phyloP scores from a whole-genome alignment of 2,888 invertebrate genomes.

The Stenodema calcarata region DNA sequence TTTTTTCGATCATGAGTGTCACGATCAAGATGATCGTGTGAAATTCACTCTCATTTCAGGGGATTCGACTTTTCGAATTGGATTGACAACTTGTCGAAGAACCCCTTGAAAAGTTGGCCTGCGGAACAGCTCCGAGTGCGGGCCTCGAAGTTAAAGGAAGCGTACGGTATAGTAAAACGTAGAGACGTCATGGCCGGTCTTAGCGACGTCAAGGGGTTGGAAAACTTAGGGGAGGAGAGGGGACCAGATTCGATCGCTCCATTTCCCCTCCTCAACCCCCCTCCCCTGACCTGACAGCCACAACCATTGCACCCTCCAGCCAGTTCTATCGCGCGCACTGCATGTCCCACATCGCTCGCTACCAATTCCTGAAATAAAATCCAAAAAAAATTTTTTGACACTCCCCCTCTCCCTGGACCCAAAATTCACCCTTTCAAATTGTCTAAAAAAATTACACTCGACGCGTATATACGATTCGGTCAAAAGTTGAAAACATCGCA shows the following conservation, averaged over 20 bases:
- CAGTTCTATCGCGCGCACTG: constrained; percentile 18
- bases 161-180: neutral
- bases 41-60: no score
- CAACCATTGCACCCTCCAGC: constrained; percentile 7
- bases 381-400: neutral
- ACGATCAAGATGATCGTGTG: no score
- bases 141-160: neutral
- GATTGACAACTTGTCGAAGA: neutral
- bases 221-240: neutral
- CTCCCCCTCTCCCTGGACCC: no score
- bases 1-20: no score
- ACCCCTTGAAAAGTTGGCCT: neutral
- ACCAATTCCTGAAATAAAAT: neutral
- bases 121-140: neutral
- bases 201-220: neutral
- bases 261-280: neutral
- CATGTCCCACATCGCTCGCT: neutral
- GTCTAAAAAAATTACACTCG: neutral
- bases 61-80: no score
- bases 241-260: constrained; percentile 7
- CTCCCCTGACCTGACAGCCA: neutral
- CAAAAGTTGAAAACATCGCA: no score
- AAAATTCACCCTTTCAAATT: neutral
- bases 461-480: no score
- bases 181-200: neutral